These are phyloP conservation scores for Zaprionus lineosus DNA, from an alignment of 2,888 invertebrate species.

Conservation along the genomic window DNA sequence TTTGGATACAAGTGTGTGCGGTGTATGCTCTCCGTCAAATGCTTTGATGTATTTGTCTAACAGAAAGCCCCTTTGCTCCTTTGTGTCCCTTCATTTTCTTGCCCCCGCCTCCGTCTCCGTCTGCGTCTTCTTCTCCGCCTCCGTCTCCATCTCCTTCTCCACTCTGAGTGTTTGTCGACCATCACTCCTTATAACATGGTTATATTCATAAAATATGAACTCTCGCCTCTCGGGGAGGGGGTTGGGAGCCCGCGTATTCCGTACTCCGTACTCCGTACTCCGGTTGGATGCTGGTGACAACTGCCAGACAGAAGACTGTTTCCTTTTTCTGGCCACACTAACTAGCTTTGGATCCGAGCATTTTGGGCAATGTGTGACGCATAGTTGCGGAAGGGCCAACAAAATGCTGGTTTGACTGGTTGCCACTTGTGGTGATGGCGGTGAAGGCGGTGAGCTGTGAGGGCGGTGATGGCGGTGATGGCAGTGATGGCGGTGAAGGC, in stretches of 20 bases:
- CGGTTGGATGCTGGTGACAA: conserved; percentile 45
- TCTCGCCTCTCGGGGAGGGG: conserved; percentile 17
- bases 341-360: conserved; percentile 63
- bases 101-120: background rate
- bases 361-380: conserved; percentile 61
- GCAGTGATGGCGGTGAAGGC: no score
- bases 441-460: no score
- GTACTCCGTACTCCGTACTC: no score
- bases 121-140: background rate
- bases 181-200: conserved; percentile 68
- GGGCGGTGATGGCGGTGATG: no score
- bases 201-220: conserved; percentile 75
- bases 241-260: no score
- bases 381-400: conserved; percentile 39
- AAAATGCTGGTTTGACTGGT: conserved; percentile 54
- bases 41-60: conserved; percentile 65
- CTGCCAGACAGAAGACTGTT: conserved; percentile 26
- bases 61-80: conserved; percentile 40
- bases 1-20: no score
- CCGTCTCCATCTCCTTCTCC: background rate
- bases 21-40: conserved; percentile 47
- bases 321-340: conserved; percentile 20
- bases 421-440: conserved; percentile 41
- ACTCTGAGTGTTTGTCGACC: conserved; percentile 42
- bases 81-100: no score